Evolutionary conservation across 1,140 invertebrate species (phyloP), one percentile per base, ranked within the genome.

Genomic region (Hestina assimilis): DNA sequence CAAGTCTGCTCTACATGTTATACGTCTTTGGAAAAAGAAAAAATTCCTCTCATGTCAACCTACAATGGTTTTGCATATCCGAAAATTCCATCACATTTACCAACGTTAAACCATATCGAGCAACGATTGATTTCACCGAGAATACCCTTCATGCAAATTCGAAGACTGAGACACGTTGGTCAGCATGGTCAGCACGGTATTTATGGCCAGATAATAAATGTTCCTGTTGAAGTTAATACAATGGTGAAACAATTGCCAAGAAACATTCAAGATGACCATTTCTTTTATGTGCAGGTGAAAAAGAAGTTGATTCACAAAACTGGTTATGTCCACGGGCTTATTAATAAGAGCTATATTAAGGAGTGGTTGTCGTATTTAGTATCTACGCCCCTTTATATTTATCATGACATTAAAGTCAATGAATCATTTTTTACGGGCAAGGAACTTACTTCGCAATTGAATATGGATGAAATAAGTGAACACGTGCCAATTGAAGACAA

Each of bases 121-220:
- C 73, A 82, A 75, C 62, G 76, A 55, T 68, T 84, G 26, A 67
- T 84, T 1, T 75, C 75, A 15, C 79, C 79, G 46, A 60, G 71
- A 24, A 47, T 82, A 8, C 75, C 75, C 59, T 78, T 84, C 60
- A 80, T 82, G 70, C 79, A 83, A 72, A 69, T 84, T 29, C 63
- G 78, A 62, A 64, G 79, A 26, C 55, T 83, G 35, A 66, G 79
- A 4, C 70, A 81, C 71, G 63, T 80, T 63, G 21, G 21, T 7
- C 3, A 7, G 3, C 7, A 76, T 70, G 80, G 69, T 52, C 3
- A 7, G 3, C 7, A 76, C 69, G 80, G 69, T 52, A 83, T 86
- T 41, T 59, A 66, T 24, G 78, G 73, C 6, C 76, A 84, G 74
- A 61, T 83, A 41, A 79, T 84, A 15, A 83, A 86, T 59, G 74